Base-by-base conservation (phyloP, 2,888 invertebrate genomes). In the Oligia latruncula region DNA sequence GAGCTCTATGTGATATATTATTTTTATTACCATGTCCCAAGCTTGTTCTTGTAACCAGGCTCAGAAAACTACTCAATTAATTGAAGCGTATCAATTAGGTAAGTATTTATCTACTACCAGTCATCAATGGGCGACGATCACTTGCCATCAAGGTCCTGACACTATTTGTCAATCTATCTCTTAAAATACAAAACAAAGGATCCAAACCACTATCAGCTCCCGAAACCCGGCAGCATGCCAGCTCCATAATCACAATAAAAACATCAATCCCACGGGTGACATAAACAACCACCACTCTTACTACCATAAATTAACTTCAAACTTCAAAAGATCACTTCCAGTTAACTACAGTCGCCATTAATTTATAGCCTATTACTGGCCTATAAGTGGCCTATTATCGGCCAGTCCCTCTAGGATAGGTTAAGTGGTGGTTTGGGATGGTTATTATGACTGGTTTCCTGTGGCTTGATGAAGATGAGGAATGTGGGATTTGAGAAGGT, bases 221-320 rank as follows among this genome's bases (percentile, higher is more conserved):
- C 13, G 4, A 62, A 55, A 23, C 52, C 78, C 78, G 87, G 86
- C 86, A 83, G 8, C 0, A 0, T 78, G 89, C 84, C 89, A 89
- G 55, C 77, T 62, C 43, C 71, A 78, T 62, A 60, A 82, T 83
- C 75, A 83, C 43, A 82, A 85, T 75, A 80, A 83, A 84, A 83
- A 72, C 81, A 85, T 74, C 74, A 79, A 74, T 66, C 52, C 58
- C 65, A 84, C 46, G 83, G 81, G 88, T 52, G 65, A 78, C 78
- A 81, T 87, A 78, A 77, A 71, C 64, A 62, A 78, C 85, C 81
- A 72, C 82, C 83, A 35, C 74, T 72, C 79, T 75, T 68, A 72
- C 55, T 79, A n/a, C 64, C 40, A 81, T 80, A 93, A 94, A 85
- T 89, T 95, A 17, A 95, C 94, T 2, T 93, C 95, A 3, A 94